These are phyloP conservation scores for Hystrix brachyura DNA, from an alignment of 2,113 vertebrate genomes.

Conservation along the genomic window DNA sequence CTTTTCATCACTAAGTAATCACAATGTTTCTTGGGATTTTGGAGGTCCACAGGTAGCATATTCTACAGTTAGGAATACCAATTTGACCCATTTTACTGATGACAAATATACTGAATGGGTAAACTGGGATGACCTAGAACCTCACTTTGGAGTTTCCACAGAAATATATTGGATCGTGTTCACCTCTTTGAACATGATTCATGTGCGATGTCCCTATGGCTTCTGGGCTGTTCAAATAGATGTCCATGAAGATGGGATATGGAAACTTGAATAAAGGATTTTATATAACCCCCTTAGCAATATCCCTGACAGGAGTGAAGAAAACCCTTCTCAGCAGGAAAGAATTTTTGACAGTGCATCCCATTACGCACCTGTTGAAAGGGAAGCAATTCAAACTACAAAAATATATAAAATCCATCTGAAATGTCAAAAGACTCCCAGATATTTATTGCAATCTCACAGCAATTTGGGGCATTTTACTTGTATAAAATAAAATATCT, in stretches of 20 bases:
- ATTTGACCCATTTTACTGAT: too few species aligned
- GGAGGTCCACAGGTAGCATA: not conserved
- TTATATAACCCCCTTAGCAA: rapidly evolving
- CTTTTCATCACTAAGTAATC: not conserved
- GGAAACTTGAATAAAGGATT: not conserved
- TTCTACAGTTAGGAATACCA: not conserved
- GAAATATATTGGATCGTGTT: not conserved
- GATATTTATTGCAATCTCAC: not conserved
- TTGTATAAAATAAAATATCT: not conserved
- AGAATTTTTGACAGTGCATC: not conserved
- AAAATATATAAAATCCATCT: not conserved
- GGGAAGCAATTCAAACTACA: not conserved
- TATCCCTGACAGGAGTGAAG: not conserved
- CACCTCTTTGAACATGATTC: not conserved
- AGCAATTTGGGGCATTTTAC: not conserved
- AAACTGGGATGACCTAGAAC: not conserved
- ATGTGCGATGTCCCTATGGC: not conserved
- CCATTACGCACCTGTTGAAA: not conserved
- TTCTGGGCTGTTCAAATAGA: not conserved
- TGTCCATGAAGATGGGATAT: not conserved
- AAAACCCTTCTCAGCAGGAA: rapidly evolving
- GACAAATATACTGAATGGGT: not conserved
- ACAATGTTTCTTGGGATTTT: not conserved
- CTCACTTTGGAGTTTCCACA: not conserved
- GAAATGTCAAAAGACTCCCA: not conserved